Evolutionary conservation across 2,797 vertebrate genomes (phyloP), one percentile per base, ranked within the genome.

Genomic region (Salmo trutta): DNA sequence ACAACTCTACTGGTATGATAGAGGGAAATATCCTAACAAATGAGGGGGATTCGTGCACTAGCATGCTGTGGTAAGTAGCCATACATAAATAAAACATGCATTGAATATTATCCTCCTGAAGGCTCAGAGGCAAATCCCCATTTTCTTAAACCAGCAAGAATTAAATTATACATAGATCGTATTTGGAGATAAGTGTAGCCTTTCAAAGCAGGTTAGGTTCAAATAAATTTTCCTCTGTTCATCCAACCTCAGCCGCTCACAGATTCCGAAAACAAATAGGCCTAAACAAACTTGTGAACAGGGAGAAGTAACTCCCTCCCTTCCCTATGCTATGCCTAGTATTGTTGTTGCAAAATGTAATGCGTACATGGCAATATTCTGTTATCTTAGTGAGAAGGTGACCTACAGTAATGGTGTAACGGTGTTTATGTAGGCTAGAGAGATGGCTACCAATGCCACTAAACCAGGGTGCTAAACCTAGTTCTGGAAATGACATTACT

Each of bases 51-150:
- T 29, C 1, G 16, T 66, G 64, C 3, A 27, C 64, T 66, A 27
- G 64, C 59, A 56, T 56, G 53, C 59, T 24, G 54, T 56, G 56
- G 19, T 66, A 4, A 16, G 78, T 77, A 81, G 80, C 70, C 51
- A 75, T 51, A 15, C 27, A 81, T 88, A 54, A 87, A 90, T 90
- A 80, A 85, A 75, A 80, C 66, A 85, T 80, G 74, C 71, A 86
- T 82, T 76, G 76, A 84, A 67, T 4, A 47, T 52, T 75, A 52
- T 41, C 16, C 66, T 75, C 54, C 80, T 8, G n/a, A 72, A 79
- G 80, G 72, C 31, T 81, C 66, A 14, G 27, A 36, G 69, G 56
- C 73, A 33, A 76, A 19, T 70, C 29, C 69, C 19, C 6, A n/a
- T 71, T 62, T 81, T 16, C 71, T 65, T 21, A 19, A n/a, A 71